These are phyloP conservation scores for Lithosia quadra DNA, from an alignment of 2,888 invertebrate species.

Conservation along the genomic window DNA sequence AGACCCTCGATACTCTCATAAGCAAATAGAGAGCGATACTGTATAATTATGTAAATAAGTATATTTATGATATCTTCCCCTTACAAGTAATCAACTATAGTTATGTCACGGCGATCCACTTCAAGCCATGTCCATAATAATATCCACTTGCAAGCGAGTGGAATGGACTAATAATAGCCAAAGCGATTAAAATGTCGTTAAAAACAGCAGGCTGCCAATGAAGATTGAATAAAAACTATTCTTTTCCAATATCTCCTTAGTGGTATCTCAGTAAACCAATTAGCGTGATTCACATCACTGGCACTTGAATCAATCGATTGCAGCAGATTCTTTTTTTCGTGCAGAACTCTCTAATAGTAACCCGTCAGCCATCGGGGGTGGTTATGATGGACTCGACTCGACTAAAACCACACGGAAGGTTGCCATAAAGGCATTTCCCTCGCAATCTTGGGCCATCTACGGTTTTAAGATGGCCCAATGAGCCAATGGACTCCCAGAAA, in stretches of 20 bases:
- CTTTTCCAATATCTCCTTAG: not conserved
- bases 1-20: too few relatives aligned
- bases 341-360: too few relatives aligned
- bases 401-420: too few relatives aligned
- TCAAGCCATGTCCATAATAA: not conserved
- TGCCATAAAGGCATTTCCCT: too few relatives aligned
- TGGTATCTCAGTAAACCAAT: not conserved
- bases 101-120: slow-evolving; percentile 2
- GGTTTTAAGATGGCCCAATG: too few relatives aligned
- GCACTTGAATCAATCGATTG: not conserved
- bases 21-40: too few relatives aligned
- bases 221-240: not conserved
- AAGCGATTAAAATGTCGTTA: not conserved
- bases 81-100: not conserved
- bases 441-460: too few relatives aligned
- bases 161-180: slow-evolving; percentile 2
- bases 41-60: too few relatives aligned
- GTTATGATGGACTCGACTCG: too few relatives aligned
- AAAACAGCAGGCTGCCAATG: not conserved
- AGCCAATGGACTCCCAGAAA: too few relatives aligned
- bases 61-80: not conserved
- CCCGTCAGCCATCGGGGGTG: too few relatives aligned
- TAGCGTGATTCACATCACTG: not conserved
- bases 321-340: not conserved
- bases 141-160: not conserved